Percentiles rank a stretch among this genome's conserved stretches.
Conservation (phyloP, 2,113 vertebrate genomes). For the Theropithecus gelada region DNA sequence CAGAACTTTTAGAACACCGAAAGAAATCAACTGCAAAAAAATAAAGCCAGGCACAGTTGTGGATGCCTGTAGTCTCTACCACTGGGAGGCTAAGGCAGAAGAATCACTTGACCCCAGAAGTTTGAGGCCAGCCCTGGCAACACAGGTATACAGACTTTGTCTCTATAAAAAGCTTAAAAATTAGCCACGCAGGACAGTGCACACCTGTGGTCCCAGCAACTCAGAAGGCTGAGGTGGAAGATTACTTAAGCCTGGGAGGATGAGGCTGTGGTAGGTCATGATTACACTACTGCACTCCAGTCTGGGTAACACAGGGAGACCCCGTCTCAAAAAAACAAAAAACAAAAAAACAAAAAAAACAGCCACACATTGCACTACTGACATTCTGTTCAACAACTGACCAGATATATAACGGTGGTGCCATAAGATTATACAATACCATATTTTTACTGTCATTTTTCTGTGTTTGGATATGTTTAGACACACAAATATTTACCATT, state of each 20-base stretch:
- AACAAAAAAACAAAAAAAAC: background rate
- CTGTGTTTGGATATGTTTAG: background rate
- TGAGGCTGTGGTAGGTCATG: no score
- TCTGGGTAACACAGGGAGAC: background rate
- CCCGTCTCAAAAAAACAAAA: background rate
- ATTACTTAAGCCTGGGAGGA: no score
- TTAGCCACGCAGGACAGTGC: no score
- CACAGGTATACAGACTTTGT: background rate
- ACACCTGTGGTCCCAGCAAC: no score
- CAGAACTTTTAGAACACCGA: background rate
- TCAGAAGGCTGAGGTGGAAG: no score
- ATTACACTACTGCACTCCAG: no score
- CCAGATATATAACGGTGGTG: background rate
- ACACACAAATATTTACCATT: background rate
- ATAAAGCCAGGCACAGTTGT: background rate
- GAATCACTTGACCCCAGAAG: background rate
- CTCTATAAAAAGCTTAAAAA: background rate
- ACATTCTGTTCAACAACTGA: background rate
- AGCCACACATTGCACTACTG: background rate
- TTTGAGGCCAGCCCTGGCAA: background rate
- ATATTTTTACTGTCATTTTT: background rate
- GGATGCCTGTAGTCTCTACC: background rate
- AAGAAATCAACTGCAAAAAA: background rate
- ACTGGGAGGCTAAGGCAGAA: background rate
- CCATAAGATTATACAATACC: background rate